Evolutionary conservation across 2,888 invertebrate species (phyloP).

Genomic region (Erannis defoliaria): DNA sequence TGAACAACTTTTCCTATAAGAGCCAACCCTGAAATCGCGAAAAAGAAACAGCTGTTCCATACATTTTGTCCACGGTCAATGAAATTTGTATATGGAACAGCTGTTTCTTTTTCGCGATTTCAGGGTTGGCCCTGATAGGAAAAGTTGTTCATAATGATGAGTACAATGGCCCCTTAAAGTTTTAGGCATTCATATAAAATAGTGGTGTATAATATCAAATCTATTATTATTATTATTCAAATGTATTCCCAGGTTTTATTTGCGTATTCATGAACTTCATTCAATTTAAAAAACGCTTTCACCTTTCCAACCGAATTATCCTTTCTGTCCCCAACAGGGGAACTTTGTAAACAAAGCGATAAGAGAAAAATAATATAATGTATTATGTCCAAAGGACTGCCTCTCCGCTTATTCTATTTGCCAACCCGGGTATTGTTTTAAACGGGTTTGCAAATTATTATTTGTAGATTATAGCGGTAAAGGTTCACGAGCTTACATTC

Average conservation of each 20-base stretch:
- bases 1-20: no score
- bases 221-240: not conserved
- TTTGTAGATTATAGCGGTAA: slow-evolving; percentile 14
- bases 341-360: slow-evolving; percentile 36
- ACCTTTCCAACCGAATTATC: slow-evolving; percentile 31
- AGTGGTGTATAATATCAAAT: no score
- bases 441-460: slow-evolving; percentile 24
- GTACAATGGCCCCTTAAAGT: no score
- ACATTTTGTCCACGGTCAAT: no score
- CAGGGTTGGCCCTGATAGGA: no score
- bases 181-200: no score
- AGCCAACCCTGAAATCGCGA: no score
- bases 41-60: no score
- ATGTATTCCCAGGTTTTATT: slow-evolving; percentile 7
- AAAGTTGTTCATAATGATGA: no score
- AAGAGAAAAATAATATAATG: slow-evolving; percentile 30
- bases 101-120: no score
- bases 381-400: slow-evolving; percentile 25
- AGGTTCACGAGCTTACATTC: not conserved
- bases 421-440: slow-evolving; percentile 33
- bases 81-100: no score
- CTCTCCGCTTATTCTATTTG: slow-evolving; percentile 34
- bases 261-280: slow-evolving; percentile 24
- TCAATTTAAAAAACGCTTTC: slow-evolving; percentile 29
- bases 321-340: slow-evolving; percentile 25